Conservation (phyloP, 2,113 vertebrate species). For the Cyanoramphus novaezelandiae region DNA sequence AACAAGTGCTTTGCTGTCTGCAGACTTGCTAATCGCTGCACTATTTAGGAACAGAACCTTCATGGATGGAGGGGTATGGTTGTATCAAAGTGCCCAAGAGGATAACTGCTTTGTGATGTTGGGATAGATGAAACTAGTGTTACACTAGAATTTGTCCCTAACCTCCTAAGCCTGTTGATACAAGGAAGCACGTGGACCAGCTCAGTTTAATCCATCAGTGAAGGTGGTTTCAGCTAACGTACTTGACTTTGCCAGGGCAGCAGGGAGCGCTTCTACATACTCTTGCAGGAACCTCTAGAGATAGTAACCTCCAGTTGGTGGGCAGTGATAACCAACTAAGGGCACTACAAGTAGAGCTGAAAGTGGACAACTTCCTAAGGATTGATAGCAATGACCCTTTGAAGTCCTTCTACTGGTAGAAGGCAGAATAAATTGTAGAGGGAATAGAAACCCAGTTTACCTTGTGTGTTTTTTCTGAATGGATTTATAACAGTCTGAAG, state of each 20-base stretch:
- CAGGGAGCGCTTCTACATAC: neutral
- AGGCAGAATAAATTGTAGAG: neutral
- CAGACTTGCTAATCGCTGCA: neutral
- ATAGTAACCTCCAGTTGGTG: neutral
- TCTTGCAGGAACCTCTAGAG: neutral
- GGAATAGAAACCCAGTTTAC: neutral
- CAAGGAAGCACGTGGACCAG: neutral
- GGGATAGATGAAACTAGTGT: neutral
- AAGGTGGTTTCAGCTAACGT: neutral
- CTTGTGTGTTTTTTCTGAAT: neutral
- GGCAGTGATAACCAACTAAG: neutral
- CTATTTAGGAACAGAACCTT: neutral
- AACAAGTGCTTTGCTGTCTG: neutral
- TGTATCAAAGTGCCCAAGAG: neutral
- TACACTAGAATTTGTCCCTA: neutral
- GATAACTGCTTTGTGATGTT: neutral
- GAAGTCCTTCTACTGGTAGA: neutral
- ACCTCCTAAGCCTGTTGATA: neutral
- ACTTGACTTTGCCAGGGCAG: neutral
- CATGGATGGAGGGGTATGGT: neutral
- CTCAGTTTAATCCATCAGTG: neutral
- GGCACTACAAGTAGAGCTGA: neutral
- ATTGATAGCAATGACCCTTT: neutral
- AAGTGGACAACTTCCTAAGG: neutral
- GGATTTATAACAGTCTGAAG: neutral